Evolutionary conservation across 2,113 vertebrate species (phyloP).

Genomic region (Lophotis ruficrista): DNA sequence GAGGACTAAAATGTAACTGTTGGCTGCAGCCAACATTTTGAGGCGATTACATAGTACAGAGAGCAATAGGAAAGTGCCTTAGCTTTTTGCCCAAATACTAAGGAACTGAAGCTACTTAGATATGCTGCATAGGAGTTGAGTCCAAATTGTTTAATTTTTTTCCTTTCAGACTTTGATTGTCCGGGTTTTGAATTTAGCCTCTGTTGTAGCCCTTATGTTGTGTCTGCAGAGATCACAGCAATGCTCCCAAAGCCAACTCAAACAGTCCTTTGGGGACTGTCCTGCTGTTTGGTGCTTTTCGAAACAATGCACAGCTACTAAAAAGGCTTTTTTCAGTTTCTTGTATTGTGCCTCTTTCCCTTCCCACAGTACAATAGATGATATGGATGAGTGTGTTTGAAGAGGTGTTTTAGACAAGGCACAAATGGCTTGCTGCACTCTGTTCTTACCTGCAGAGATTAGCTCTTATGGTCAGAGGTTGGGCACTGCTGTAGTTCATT

Average conservation of each 20-base stretch:
- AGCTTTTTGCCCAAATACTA: background rate
- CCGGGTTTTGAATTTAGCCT: background rate
- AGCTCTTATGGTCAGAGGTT: background rate
- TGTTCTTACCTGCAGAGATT: background rate
- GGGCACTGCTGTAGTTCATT: background rate
- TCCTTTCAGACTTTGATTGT: background rate
- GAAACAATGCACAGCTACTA: background rate
- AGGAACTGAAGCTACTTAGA: background rate
- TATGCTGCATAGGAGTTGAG: background rate
- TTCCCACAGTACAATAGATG: background rate
- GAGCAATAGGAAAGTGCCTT: background rate
- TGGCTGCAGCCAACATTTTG: background rate
- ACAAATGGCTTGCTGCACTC: rapidly evolving
- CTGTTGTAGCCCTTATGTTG: background rate
- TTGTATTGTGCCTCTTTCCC: background rate
- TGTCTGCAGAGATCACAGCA: background rate
- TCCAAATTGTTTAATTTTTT: background rate
- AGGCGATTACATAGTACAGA: background rate
- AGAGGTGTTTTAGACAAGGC: background rate
- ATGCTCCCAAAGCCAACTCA: background rate
- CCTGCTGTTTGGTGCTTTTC: background rate
- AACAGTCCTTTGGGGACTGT: background rate
- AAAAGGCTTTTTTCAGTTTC: background rate
- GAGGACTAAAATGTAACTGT: background rate
- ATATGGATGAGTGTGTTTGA: background rate